These are phyloP conservation scores for Anticlea derivata DNA, from an alignment of 2,888 invertebrate species.

Conservation along the genomic window DNA sequence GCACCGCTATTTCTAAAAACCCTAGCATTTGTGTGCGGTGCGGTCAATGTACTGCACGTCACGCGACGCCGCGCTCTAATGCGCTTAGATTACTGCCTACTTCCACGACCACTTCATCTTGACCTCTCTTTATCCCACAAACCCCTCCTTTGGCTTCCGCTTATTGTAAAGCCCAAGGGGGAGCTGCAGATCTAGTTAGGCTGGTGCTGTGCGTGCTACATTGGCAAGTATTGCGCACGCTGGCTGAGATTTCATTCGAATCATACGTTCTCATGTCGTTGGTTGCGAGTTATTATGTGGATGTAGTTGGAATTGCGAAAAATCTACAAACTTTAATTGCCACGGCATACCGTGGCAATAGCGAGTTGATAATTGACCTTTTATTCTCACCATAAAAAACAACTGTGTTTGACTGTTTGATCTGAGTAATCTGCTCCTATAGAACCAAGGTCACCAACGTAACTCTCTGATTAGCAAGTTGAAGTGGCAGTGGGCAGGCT, in stretches of 20 bases:
- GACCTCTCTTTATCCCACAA: conserved; percentile 41
- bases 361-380: conserved; percentile 5
- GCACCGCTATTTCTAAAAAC: background rate
- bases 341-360: background rate
- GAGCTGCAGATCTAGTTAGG: conserved; percentile 40
- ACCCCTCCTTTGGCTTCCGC: conserved; percentile 21
- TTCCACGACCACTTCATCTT: conserved; percentile 49
- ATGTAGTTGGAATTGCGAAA: conserved; percentile 25
- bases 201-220: conserved; percentile 50
- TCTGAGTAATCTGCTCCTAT: too few species aligned
- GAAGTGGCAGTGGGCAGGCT: too few species aligned
- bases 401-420: too few species aligned
- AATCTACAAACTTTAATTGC: conserved; percentile 14
- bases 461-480: too few species aligned
- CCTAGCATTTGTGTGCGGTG: conserved; percentile 56
- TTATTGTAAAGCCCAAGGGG: conserved; percentile 20
- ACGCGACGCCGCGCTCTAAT: conserved; percentile 77
- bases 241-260: conserved; percentile 65
- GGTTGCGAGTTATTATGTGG: conserved; percentile 39
- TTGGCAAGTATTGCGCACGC: conserved; percentile 65
- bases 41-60: conserved; percentile 79
- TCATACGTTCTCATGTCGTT: conserved; percentile 48
- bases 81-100: conserved; percentile 79
- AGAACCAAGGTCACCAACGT: too few species aligned
- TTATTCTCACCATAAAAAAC: too few species aligned